These are phyloP conservation scores for Oreocharis arfaki DNA, from an alignment of 2,113 vertebrate species.

Conservation along the genomic window DNA sequence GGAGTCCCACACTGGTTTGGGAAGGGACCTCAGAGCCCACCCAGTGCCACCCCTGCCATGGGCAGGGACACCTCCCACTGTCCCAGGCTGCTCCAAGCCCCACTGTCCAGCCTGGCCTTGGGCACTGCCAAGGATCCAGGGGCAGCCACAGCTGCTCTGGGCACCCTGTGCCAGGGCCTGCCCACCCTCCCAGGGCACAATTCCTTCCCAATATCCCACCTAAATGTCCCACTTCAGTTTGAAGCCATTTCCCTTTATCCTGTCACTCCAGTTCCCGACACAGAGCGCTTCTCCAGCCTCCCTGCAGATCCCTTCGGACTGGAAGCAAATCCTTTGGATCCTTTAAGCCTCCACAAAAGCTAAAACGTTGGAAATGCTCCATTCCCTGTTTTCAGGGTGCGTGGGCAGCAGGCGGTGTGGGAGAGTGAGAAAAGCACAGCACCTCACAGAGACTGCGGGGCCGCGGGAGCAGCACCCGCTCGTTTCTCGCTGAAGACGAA, in stretches of 20 bases:
- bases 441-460: background rate
- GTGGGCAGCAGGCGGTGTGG: background rate
- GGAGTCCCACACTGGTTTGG: background rate
- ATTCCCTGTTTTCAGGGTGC: background rate
- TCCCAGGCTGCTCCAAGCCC: background rate
- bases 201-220: accelerated
- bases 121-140: background rate
- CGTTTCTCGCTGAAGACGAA: accelerated
- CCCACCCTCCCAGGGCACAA: background rate
- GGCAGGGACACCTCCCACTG: background rate
- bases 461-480: background rate
- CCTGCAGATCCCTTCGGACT: too few relatives aligned
- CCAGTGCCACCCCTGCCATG: background rate
- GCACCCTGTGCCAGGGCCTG: background rate
- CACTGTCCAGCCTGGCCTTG: background rate
- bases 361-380: background rate
- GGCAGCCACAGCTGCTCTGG: background rate
- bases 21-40: accelerated
- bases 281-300: background rate
- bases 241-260: background rate
- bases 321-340: background rate
- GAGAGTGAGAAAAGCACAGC: background rate
- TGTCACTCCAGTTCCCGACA: background rate
- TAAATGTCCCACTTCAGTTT: background rate
- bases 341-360: background rate